A percentile compares a stretch with the other conserved stretches of the same genome.
phyloP scores from a whole-genome alignment of 1,140 invertebrate genomes.

The Drosophila quadrilineata region DNA sequence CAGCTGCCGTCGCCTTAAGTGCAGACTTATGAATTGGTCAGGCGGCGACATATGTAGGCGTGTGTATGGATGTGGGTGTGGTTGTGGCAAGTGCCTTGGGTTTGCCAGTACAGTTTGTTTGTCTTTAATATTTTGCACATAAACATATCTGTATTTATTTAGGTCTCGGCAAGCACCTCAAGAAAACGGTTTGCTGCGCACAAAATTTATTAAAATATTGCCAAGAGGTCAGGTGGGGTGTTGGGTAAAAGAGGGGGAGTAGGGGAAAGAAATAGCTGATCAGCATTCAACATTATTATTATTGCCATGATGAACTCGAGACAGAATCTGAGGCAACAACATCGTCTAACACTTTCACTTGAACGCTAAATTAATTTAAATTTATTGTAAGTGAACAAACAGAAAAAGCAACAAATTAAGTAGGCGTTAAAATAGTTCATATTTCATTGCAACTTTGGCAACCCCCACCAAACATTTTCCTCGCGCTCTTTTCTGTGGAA shows the following conservation, averaged over 20 bases:
- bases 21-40: conserved; percentile 72
- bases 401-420: conserved; percentile 75
- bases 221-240: too few species aligned
- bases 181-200: conserved; percentile 45
- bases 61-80: neutral
- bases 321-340: conserved; percentile 37
- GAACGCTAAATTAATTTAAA: conserved; percentile 78
- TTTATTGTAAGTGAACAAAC: conserved; percentile 47
- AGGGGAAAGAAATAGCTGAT: too few species aligned
- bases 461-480: too few species aligned
- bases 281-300: neutral
- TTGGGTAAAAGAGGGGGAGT: too few species aligned
- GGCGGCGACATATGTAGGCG: conserved; percentile 48
- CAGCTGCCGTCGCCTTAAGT: conserved; percentile 48
- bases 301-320: neutral
- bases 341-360: conserved; percentile 70
- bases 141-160: conserved; percentile 81
- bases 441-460: conserved; percentile 76
- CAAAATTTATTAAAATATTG: conserved; percentile 63
- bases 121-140: conserved; percentile 80
- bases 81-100: conserved; percentile 20
- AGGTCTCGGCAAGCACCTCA: conserved; percentile 52
- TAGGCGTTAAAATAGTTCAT: conserved; percentile 81
- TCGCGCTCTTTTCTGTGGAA: conserved; percentile 53
- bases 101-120: conserved; percentile 50